Evolutionary conservation across 2,113 vertebrate genomes (phyloP), one percentile per base, ranked within the genome.

Genomic region (Clarias gariepinus): DNA sequence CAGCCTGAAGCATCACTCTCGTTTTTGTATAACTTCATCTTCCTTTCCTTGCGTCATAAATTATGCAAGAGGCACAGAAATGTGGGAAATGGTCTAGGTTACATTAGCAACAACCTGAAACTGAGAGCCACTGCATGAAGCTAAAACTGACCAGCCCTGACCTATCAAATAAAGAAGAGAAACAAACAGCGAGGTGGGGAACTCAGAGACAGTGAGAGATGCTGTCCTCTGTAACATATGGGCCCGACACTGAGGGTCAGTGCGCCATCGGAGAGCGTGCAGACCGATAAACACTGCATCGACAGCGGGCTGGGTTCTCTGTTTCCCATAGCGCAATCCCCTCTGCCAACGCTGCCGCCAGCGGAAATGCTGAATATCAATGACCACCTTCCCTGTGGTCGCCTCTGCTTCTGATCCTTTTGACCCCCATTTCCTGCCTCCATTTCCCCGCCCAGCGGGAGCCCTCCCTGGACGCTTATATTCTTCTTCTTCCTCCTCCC

Each of bases 351-450:
- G 63, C 86, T 79, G 81, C 64, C 58, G 85, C 87, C 83, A 73
- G 89, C 33, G 64, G 85, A 87, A 84, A 74, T 81, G 55, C 78
- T 89, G 87, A 88, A 89, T 90, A 85, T 88, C 83, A 90, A 89
- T 90, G 86, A 88, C 82, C 41, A 80, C 79, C 77, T 57, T 84
- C 76, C 81, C 78, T 41, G 78, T 79, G 80, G 81, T 88, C 80
- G 57, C 74, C 87, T 66, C 79, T 83, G 85, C 69, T 81, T 89
- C 87, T 85, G 87, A 87, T 79, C 86, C 85, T 86, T 85, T 88
- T 89, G 90, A 89, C 90, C 88, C 87, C 88, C 73, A 87, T 91
- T 85, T 91, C 85, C 87, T 85, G 85, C 66, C 76, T 87, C 78
- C 82, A 68, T 87, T 81, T 77, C 86, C 73, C 55, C 61, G 61